These are phyloP conservation scores for Hyphantria cunea DNA, from an alignment of 1,140 invertebrate species.

Conservation along the genomic window DNA sequence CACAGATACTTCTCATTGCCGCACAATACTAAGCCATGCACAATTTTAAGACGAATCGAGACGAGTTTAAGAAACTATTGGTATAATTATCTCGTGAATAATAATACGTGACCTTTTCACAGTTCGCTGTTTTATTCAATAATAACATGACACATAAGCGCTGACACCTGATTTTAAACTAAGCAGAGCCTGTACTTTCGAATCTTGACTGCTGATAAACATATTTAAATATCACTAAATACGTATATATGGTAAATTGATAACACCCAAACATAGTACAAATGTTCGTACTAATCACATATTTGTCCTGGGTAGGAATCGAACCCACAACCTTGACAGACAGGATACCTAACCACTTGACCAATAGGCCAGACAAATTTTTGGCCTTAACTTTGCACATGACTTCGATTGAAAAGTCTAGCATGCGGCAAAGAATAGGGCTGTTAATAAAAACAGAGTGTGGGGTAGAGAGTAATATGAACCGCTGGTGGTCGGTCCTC, in stretches of 20 bases:
- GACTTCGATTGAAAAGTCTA: constrained; percentile 58
- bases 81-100: constrained; percentile 10
- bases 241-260: too few species aligned
- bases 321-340: too few species aligned
- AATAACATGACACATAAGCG: too few species aligned
- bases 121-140: not conserved
- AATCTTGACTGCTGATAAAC: too few species aligned
- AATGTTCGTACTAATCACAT: too few species aligned
- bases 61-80: constrained; percentile 20
- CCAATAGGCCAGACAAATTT: not conserved
- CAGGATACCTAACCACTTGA: too few species aligned
- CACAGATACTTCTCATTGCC: constrained; percentile 12
- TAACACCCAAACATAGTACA: too few species aligned
- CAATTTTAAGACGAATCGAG: constrained; percentile 38
- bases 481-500: constrained; percentile 43
- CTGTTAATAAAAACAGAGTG: constrained; percentile 66
- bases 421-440: constrained; percentile 51
- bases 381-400: constrained; percentile 45
- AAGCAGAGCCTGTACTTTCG: too few species aligned
- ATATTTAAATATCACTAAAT: too few species aligned
- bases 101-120: constrained; percentile 19
- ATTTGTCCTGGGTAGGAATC: too few species aligned
- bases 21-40: constrained; percentile 30
- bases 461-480: constrained; percentile 34
- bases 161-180: too few species aligned